phyloP scores from a whole-genome alignment of 2,797 vertebrate genomes.

The Trachops cirrhosus region DNA sequence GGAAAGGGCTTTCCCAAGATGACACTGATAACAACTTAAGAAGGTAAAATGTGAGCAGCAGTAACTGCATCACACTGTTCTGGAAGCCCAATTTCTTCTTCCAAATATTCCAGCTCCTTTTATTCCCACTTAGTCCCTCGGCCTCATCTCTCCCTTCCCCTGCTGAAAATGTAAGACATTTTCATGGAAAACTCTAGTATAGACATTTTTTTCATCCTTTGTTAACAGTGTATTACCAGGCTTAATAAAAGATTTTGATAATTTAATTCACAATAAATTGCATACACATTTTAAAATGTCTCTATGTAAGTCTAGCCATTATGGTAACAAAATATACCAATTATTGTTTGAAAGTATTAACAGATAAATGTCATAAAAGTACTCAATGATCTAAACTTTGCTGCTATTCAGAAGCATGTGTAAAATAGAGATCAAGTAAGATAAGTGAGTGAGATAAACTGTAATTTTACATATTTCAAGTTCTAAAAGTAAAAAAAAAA shows the following conservation, averaged over 20 bases:
- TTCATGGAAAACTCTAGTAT: neutral
- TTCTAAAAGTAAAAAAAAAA: neutral
- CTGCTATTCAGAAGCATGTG: neutral
- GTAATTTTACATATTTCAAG: neutral
- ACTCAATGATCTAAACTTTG: neutral
- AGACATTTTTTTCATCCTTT: neutral
- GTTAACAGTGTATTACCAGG: neutral
- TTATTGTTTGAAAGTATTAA: neutral
- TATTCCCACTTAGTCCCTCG: neutral
- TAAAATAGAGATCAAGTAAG: neutral
- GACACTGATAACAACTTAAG: neutral
- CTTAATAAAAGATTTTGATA: neutral
- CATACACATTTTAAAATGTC: neutral
- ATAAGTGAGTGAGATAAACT: neutral
- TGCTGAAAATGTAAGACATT: neutral
- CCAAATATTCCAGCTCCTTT: neutral
- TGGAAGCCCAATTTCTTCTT: neutral
- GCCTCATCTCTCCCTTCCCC: accelerated
- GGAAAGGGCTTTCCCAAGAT: neutral
- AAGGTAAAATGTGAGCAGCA: neutral
- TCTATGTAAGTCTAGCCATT: neutral
- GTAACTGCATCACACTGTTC: neutral
- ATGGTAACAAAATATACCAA: neutral
- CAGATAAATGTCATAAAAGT: neutral
- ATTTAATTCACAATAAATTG: neutral